Base-by-base conservation (phyloP, 2,797 vertebrate species). In the Enteromius trimaculatus region DNA sequence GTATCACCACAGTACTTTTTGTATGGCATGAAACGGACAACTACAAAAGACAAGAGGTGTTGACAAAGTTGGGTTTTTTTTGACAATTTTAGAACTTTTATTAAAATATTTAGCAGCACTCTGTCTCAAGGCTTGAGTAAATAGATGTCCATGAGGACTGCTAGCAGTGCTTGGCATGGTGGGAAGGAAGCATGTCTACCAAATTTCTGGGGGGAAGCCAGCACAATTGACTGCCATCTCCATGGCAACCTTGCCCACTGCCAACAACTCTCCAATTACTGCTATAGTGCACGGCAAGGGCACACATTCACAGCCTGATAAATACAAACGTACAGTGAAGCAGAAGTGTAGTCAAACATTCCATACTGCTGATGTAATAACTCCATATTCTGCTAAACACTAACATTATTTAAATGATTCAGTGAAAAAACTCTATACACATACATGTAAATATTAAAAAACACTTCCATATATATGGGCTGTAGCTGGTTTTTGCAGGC, bases 231-330 rank as follows among this genome's bases (percentile, higher is more conserved):
- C 42, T 51, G n/a, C 71, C 19, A 31, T 85, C 58, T 68, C 81
- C 64, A 81, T 84, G 69, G 68, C 55, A 85, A 83, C 86, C 9
- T 23, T 79, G 51, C 49, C 44, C 47, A 34, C 78, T 78, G 66
- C 74, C 81, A 87, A 83, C 66, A 87, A 79, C 84, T 79, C 74
- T 79, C 77, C 76, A 71, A 72, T 80, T 77, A 77, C 77, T 29
- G n/a, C 29, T 44, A 66, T 53, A 47, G 69, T 42, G 68, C 69
- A 82, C 10, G 74, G 55, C 77, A 53, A 53, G 29, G 31, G 77
- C n/a, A 39, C 64, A 64, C 64, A 85, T 86, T 87, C 85, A 86
- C 83, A 89, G 69, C 85, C 66, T 51, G 34, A 55, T 42, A 39
- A 68, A 53, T 69, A 80, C 47, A 69, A 31, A 5, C 21, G 17